A percentile compares a stretch with the other conserved stretches of the same genome.
phyloP scores from a whole-genome alignment of 2,888 invertebrate genomes.

The Tachina grossa region DNA sequence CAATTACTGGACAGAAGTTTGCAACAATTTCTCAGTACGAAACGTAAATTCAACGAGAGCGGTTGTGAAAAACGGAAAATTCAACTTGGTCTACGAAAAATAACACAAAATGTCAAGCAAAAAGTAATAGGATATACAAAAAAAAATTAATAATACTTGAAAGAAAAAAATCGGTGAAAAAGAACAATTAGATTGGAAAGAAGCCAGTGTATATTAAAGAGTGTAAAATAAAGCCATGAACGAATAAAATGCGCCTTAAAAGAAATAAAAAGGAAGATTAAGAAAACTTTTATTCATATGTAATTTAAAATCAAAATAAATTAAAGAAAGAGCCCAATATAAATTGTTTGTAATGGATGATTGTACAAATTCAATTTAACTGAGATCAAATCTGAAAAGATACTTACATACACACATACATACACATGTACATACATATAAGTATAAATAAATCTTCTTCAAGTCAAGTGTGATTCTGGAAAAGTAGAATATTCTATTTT shows the following conservation, averaged over 20 bases:
- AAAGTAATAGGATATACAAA: conserved; percentile 53
- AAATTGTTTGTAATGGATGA: conserved; percentile 60
- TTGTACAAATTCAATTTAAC: conserved; percentile 52
- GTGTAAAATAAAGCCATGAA: conserved; percentile 31
- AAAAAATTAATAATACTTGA: conserved; percentile 35
- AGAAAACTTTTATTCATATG: conserved; percentile 53
- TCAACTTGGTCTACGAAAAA: conserved; percentile 11
- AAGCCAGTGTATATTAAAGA: conserved; percentile 52
- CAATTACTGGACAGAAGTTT: conserved; percentile 69
- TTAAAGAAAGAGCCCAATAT: conserved; percentile 65
- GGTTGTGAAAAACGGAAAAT: conserved; percentile 72
- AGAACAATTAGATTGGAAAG: conserved; percentile 61
- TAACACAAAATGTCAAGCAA: conserved; percentile 55
- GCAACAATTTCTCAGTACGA: conserved; percentile 76
- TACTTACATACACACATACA: background rate
- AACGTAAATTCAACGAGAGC: conserved; percentile 78
- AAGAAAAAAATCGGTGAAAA: conserved; percentile 34
- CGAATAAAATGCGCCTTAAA: conserved; percentile 30
- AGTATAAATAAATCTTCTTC: background rate
- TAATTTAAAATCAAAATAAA: conserved; percentile 70
- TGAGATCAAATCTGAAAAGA: conserved; percentile 30
- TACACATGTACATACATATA: too few species aligned
- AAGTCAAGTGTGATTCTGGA: conserved; percentile 28
- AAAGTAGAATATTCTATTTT: conserved; percentile 45
- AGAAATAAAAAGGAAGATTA: conserved; percentile 30